Base-by-base conservation (phyloP, 2,113 vertebrate genomes). In the Arenaria interpres region DNA sequence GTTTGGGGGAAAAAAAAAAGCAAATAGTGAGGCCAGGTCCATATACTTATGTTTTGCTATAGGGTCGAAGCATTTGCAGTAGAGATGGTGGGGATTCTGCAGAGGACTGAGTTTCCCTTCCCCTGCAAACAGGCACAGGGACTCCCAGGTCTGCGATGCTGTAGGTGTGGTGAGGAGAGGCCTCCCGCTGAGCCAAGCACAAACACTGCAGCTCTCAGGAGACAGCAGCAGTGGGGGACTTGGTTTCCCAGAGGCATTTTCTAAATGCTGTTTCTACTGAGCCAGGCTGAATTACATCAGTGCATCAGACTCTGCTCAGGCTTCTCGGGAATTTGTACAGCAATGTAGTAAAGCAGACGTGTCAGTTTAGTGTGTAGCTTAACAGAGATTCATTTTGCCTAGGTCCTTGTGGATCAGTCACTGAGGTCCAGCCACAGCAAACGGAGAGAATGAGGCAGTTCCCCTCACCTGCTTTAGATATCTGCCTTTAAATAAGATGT, bases 131-230 rank as follows among this genome's bases (percentile, higher is more conserved):
- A 53, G 33, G 11, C 5, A 3, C 35, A 37, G 14, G 32, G 19
- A 32, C 9, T 69, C 21, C 21, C 19, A 63, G 32, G 16, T 53
- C 10, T 66, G 33, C 0, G 0, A 10, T 8, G 3, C 11, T 6
- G 0, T 3, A 46, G 14, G 5, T 35, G 19, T 33, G 37, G 32
- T 37, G 20, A 66, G 12, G 25, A 88, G 23, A 88, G 76, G 5
- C 11, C 5, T 85, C 30, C 33, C 1, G 0, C 22, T 62, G 24
- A 82, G 71, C 6, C 33, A 53, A 43, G 16, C 6, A 69, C 12
- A 73, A 93, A 33, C 14, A 21, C 5, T 33, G 12, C 23, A 66
- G 21, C 19, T 83, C 30, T 60, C 50, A 57, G 27, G 35, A 80
- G 35, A n/a, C 33, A 53, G 22, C 10, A 73, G 28, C 66, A 46